Evolutionary conservation across 2,888 invertebrate genomes (phyloP).

Genomic region (Gymnoscelis rufifasciata): DNA sequence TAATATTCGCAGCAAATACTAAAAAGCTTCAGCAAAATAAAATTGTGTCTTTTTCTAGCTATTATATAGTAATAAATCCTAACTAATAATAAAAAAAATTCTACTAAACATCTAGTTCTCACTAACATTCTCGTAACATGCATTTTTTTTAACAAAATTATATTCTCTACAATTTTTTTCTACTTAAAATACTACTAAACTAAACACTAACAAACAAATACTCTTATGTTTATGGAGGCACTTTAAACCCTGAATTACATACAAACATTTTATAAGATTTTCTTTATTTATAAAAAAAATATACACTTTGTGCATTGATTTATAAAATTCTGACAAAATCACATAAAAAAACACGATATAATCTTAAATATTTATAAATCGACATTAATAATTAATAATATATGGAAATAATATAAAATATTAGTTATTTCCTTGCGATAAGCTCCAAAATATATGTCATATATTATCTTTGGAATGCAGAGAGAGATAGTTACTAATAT

Average conservation of each 20-base stretch:
- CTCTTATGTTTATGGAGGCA: slow-evolving; percentile 7
- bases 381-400: too few relatives aligned
- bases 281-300: neutral
- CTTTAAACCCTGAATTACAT: slow-evolving; percentile 10
- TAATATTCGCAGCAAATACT: neutral
- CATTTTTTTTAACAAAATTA: neutral
- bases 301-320: slow-evolving; percentile 13
- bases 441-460: neutral
- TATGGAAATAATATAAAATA: too few relatives aligned
- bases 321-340: neutral
- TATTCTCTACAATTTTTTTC: too few relatives aligned
- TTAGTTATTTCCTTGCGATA: neutral
- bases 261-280: neutral
- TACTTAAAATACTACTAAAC: too few relatives aligned
- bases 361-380: neutral
- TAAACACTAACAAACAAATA: neutral
- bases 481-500: neutral
- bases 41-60: too few relatives aligned
- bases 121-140: slow-evolving; percentile 25
- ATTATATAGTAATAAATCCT: too few relatives aligned
- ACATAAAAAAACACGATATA: slow-evolving; percentile 1
- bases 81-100: too few relatives aligned
- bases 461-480: slow-evolving; percentile 18
- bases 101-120: slow-evolving; percentile 20
- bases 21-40: neutral